A percentile compares a stretch with the other conserved stretches of the same genome.
phyloP scores from a whole-genome alignment of 2,888 invertebrate genomes.

The Synanthedon tipuliformis region DNA sequence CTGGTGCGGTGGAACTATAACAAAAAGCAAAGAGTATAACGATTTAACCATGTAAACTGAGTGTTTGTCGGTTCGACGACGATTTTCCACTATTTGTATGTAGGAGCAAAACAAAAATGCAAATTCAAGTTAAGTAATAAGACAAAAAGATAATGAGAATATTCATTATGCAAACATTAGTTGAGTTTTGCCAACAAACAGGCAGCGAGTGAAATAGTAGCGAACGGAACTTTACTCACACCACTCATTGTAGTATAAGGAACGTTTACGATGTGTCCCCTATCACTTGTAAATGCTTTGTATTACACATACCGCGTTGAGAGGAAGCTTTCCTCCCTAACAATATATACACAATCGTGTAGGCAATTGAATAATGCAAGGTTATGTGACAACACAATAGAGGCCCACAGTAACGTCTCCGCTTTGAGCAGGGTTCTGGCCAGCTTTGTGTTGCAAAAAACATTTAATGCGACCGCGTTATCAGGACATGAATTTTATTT shows the following conservation, averaged over 20 bases:
- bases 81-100: too few species aligned
- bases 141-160: constrained; percentile 11
- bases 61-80: too few species aligned
- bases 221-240: constrained; percentile 10
- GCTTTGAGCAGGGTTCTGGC: constrained; percentile 20
- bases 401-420: constrained; percentile 11
- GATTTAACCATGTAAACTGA: too few species aligned
- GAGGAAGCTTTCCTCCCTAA: constrained; percentile 12
- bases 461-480: constrained; percentile 12
- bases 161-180: constrained; percentile 23
- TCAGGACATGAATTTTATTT: constrained; percentile 7
- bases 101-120: too few species aligned
- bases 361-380: constrained; percentile 40
- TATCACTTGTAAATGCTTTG: constrained; percentile 38
- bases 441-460: constrained; percentile 18
- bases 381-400: constrained; percentile 28
- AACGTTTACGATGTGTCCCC: constrained; percentile 24
- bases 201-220: constrained; percentile 8
- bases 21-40: not conserved
- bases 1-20: constrained; percentile 87
- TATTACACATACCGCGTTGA: constrained; percentile 20
- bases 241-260: constrained; percentile 17
- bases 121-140: too few species aligned
- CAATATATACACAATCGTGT: constrained; percentile 23
- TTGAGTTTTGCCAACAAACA: constrained; percentile 14